phyloP scores from a whole-genome alignment of 2,797 vertebrate species.

The Meda fulgida region DNA sequence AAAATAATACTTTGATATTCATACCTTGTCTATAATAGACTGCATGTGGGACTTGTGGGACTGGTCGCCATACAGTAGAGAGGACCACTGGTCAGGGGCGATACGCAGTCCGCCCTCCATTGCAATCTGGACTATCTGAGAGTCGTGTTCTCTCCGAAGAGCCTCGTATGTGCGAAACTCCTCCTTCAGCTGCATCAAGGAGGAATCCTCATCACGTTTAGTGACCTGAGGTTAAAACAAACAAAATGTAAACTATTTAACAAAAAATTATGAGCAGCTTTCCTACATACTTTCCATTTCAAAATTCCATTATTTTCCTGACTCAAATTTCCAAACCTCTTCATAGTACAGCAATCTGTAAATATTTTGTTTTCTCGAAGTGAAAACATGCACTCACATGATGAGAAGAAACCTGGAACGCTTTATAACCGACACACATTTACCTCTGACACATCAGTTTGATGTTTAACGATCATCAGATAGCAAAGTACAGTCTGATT shows the following conservation, averaged over 20 bases:
- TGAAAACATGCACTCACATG: too few relatives aligned
- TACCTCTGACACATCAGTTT: too few relatives aligned
- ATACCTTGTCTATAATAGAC: conserved; percentile 99
- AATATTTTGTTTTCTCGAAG: too few relatives aligned
- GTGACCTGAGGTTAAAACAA: conserved; percentile 83
- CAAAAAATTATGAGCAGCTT: too few relatives aligned
- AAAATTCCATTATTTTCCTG: too few relatives aligned
- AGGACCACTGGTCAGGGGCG: conserved; percentile 99
- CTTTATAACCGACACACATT: background rate
- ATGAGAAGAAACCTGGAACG: background rate
- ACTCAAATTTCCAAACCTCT: too few relatives aligned
- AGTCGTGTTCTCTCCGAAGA: conserved; percentile 94
- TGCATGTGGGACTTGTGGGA: conserved; percentile 99
- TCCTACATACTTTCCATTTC: too few relatives aligned
- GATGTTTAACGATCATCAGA: background rate
- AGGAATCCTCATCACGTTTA: conserved; percentile 98
- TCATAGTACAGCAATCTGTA: too few relatives aligned
- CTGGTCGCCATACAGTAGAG: conserved; percentile 95
- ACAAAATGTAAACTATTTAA: background rate
- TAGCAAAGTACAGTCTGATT: background rate
- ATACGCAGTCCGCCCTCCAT: conserved; percentile 98
- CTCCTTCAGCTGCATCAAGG: conserved; percentile 98
- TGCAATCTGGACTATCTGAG: conserved; percentile 98
- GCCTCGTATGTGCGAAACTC: conserved; percentile 98
- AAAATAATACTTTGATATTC: background rate